These are phyloP conservation scores for Clinocottus analis DNA, from an alignment of 2,113 vertebrate species.

Conservation along the genomic window DNA sequence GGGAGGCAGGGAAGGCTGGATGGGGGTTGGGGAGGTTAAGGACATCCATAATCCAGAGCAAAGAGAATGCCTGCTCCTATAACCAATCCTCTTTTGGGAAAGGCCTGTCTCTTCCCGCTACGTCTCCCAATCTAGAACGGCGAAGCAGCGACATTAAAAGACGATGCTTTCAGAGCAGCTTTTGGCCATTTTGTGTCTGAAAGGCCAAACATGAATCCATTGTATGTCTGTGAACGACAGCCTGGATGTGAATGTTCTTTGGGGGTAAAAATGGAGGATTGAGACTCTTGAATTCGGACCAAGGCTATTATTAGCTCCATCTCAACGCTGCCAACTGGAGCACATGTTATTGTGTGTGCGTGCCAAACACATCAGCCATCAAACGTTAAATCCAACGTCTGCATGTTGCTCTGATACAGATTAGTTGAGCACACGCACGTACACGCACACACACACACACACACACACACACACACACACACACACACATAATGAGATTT, in stretches of 20 bases:
- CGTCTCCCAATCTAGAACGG: constrained; percentile 2
- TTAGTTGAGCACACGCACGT: constrained; percentile 22
- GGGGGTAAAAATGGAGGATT: constrained; percentile 33
- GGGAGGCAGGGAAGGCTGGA: constrained; percentile 18
- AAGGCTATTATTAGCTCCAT: constrained; percentile 66
- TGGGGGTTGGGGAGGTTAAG: constrained; percentile 55
- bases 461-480: neutral
- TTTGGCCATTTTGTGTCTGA: constrained; percentile 5
- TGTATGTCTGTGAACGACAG: constrained; percentile 12
- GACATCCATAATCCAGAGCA: constrained; percentile 66
- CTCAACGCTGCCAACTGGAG: constrained; percentile 65
- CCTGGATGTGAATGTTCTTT: constrained; percentile 24
- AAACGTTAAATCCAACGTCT: constrained; percentile 53
- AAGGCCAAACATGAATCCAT: constrained; percentile 34
- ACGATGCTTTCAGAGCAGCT: constrained; percentile 16
- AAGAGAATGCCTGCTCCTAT: constrained; percentile 46
- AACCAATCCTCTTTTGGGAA: constrained; percentile 61
- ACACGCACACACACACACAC: neutral
- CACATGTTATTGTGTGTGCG: constrained; percentile 24
- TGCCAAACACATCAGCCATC: constrained; percentile 31
- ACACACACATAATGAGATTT: constrained; percentile 48
- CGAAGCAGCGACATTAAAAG: constrained; percentile 16
- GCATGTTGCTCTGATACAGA: constrained; percentile 34
- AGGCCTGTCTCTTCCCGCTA: constrained; percentile 30
- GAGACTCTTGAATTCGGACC: constrained; percentile 45